These are phyloP conservation scores for Epsilonema sp. DNA, from an alignment of 2,888 invertebrate species.

Conservation along the genomic window DNA sequence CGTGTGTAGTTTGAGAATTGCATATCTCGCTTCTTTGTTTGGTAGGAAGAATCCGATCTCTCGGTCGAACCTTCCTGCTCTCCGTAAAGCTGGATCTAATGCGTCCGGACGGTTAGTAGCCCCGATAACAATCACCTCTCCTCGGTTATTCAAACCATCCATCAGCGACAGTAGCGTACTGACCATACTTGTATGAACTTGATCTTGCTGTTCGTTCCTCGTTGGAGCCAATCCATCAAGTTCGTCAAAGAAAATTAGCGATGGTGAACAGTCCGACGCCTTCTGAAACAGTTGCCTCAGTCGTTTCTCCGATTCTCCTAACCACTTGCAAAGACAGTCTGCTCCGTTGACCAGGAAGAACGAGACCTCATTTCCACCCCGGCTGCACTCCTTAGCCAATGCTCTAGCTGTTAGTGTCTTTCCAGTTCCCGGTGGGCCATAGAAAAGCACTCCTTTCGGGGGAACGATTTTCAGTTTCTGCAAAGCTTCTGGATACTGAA, in stretches of 20 bases:
- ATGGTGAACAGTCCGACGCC: slow-evolving; percentile 33
- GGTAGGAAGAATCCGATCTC: no score
- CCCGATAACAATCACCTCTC: no score
- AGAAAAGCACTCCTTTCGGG: slow-evolving; percentile 68
- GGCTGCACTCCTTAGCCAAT: slow-evolving; percentile 63
- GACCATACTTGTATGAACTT: slow-evolving; percentile 62
- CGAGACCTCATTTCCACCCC: slow-evolving; percentile 48
- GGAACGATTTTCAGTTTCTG: slow-evolving; percentile 60
- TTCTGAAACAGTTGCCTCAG: slow-evolving; percentile 68
- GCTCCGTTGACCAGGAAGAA: slow-evolving; percentile 81
- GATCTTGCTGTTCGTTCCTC: slow-evolving; percentile 65
- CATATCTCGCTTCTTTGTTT: no score
- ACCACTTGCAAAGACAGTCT: slow-evolving; percentile 78
- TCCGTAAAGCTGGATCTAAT: no score
- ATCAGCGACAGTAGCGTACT: no score
- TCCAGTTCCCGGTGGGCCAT: slow-evolving; percentile 78
- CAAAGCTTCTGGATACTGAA: slow-evolving; percentile 71
- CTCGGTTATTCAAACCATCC: no score
- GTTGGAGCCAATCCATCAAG: slow-evolving; percentile 77
- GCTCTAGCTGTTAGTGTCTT: slow-evolving; percentile 73
- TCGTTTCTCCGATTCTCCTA: slow-evolving; percentile 76
- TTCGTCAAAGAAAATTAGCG: slow-evolving; percentile 80
- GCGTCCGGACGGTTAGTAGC: no score
- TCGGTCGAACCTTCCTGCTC: no score
- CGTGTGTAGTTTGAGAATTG: no score